Conservation (phyloP, 1,140 invertebrate genomes). For the Probaryconus sp. region DNA sequence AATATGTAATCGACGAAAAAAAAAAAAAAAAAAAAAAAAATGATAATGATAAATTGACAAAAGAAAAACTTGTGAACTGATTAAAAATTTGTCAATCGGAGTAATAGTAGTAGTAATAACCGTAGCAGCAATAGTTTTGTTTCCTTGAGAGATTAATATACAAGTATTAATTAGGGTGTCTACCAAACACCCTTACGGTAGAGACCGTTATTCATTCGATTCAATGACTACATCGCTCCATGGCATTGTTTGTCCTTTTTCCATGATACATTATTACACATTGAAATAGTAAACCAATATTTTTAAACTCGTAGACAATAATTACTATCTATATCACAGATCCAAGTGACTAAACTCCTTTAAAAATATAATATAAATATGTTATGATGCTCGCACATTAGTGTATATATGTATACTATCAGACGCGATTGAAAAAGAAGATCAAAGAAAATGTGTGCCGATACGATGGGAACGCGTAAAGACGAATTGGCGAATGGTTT, state of each 20-base stretch:
- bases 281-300: slow-evolving; percentile 77
- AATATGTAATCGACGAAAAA: slow-evolving; percentile 14
- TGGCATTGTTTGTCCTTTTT: slow-evolving; percentile 68
- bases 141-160: slow-evolving; percentile 37
- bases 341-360: slow-evolving; percentile 79
- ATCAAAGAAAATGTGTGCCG: slow-evolving; percentile 65
- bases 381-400: slow-evolving; percentile 72
- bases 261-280: slow-evolving; percentile 64
- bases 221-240: slow-evolving; percentile 67
- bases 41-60: slow-evolving; percentile 2
- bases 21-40: slow-evolving; percentile 16
- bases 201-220: slow-evolving; percentile 62
- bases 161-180: slow-evolving; percentile 63
- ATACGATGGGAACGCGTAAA: slow-evolving; percentile 65
- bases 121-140: slow-evolving; percentile 51
- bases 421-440: slow-evolving; percentile 68
- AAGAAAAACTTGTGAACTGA: slow-evolving; percentile 11
- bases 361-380: slow-evolving; percentile 79
- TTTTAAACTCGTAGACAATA: slow-evolving; percentile 77
- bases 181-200: slow-evolving; percentile 72
- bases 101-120: slow-evolving; percentile 38
- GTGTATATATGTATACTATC: slow-evolving; percentile 67
- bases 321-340: slow-evolving; percentile 80
- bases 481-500: slow-evolving; percentile 52
- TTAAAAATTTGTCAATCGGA: slow-evolving; percentile 25